Conservation (phyloP, 2,888 invertebrate species). For the Liopterus haemorrhoidalis region DNA sequence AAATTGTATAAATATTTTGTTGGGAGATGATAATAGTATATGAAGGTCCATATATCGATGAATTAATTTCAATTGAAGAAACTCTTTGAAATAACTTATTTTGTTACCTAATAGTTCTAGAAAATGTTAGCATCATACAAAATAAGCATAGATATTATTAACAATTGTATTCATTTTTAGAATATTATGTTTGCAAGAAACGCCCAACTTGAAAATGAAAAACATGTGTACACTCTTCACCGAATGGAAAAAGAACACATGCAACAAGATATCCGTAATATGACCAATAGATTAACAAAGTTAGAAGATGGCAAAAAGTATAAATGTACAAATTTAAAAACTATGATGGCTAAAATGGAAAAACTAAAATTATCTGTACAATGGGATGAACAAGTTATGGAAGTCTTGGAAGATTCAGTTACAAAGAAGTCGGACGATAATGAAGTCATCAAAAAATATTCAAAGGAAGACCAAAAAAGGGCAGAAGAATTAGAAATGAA, state of each 20-base stretch:
- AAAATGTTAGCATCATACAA: neutral
- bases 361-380: slow-evolving; percentile 59
- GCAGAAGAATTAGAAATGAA: slow-evolving; percentile 50
- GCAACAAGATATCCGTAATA: slow-evolving; percentile 48
- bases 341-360: slow-evolving; percentile 56
- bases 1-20: too few species aligned
- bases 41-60: too few species aligned
- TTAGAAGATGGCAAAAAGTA: slow-evolving; percentile 47
- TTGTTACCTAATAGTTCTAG: neutral
- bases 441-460: slow-evolving; percentile 65
- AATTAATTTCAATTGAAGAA: slow-evolving; percentile 1
- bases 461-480: slow-evolving; percentile 58
- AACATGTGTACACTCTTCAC: slow-evolving; percentile 45
- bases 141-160: neutral
- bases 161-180: slow-evolving; percentile 40
- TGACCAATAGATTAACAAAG: slow-evolving; percentile 45
- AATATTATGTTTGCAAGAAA: slow-evolving; percentile 62
- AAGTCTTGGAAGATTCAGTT: slow-evolving; percentile 67
- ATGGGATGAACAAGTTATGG: slow-evolving; percentile 61
- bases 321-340: slow-evolving; percentile 49
- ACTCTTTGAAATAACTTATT: slow-evolving; percentile 4
- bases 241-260: slow-evolving; percentile 48
- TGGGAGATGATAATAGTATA: too few species aligned
- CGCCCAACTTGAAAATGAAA: slow-evolving; percentile 63
- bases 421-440: slow-evolving; percentile 64